Evolutionary conservation across 2,888 invertebrate genomes (phyloP), one percentile per base, ranked within the genome.

Genomic region (Tinea semifulvella): DNA sequence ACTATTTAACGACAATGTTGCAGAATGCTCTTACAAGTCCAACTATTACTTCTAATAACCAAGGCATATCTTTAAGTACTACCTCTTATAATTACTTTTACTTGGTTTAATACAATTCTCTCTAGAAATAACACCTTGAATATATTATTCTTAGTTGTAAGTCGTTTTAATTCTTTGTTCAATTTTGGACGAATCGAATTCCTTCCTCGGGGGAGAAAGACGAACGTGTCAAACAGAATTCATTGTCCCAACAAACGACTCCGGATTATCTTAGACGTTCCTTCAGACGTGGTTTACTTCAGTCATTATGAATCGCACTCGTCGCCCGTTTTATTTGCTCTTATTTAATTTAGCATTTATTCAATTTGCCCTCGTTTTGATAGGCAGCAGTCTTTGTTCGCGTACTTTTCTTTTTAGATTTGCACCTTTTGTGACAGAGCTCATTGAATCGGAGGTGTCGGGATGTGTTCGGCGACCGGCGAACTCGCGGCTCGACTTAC

Each of bases 291-390:
- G 40, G 49, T 63, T 65, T 71, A 72, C 46, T 43, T 40, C 65
- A 66, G 68, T 74, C 69, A 72, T 75, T 77, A 76, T 72, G 39
- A 26, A 27, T 16, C 44, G 16, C 26, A 27, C 27, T 25, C 38
- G 38, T 65, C 65, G 62, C 52, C 51, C 56, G 60, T 74, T 80
- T 79, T 80, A 79, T 82, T 82, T 77, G 77, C 73, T 76, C 63
- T 76, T 70, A 77, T 81, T 80, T 75, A 81, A 82, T 82, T 81
- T 79, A 68, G 72, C 72, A 76, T 77, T 81, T 80, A 80, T 80
- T 79, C 73, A 82, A 80, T 80, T 75, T 75, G 67, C 70, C 66
- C 65, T 65, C 55, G 63, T 44, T 35, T 42, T 63, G 68, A 72
- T 70, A 65, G 63, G 66, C 64, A 28, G 68, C 65, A 64, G 63